Conservation (phyloP, 1,140 invertebrate species). For the Drosophila subpulchrella region DNA sequence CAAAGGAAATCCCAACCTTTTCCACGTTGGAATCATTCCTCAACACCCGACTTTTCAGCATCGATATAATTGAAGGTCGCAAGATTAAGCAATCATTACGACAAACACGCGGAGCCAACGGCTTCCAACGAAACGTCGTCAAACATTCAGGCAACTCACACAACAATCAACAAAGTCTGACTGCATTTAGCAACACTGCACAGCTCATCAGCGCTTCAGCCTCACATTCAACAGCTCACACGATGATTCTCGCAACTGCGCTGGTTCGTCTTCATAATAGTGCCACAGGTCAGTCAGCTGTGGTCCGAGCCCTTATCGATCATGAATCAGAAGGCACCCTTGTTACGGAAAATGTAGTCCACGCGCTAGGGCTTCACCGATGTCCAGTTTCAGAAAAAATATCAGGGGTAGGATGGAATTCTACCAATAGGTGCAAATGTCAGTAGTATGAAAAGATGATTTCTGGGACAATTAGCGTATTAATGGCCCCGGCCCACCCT, state of each 20-base stretch:
- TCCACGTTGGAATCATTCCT: background rate
- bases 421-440: background rate
- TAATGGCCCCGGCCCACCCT: no score
- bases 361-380: no score
- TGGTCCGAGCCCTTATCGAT: background rate
- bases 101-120: background rate
- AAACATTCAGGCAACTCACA: no score
- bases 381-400: no score
- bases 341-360: no score
- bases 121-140: background rate
- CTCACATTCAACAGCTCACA: background rate
- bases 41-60: background rate
- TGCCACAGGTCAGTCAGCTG: background rate
- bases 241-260: no score
- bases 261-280: no score
- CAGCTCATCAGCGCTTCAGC: background rate
- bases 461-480: no score
- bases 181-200: background rate
- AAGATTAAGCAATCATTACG: background rate
- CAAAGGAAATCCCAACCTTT: background rate
- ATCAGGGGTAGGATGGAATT: no score
- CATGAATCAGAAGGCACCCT: no score
- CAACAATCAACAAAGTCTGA: background rate
- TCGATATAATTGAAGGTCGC: slow-evolving; percentile 1
- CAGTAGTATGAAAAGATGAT: no score